A percentile compares a stretch with the other conserved stretches of the same genome.
phyloP scores from a whole-genome alignment of 2,888 invertebrate genomes.

The Diabrotica balteata region DNA sequence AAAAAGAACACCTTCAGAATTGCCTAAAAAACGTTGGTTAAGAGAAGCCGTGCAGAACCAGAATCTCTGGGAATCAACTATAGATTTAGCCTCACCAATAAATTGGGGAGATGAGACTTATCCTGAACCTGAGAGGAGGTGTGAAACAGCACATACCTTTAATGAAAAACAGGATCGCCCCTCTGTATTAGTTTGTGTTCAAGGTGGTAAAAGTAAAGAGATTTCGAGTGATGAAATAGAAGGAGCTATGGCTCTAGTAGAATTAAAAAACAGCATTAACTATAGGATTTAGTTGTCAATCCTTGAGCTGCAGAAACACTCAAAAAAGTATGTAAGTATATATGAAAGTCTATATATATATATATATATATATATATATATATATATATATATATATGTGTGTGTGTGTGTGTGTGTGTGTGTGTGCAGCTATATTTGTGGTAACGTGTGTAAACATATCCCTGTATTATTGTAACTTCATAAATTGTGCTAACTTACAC shows the following conservation, averaged over 20 bases:
- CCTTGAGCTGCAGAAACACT: slow-evolving; percentile 5
- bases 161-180: slow-evolving; percentile 63
- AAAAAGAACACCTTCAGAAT: slow-evolving; percentile 42
- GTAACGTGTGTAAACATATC: too few relatives aligned
- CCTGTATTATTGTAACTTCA: too few relatives aligned
- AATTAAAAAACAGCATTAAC: slow-evolving; percentile 61
- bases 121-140: slow-evolving; percentile 23
- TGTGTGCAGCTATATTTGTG: too few relatives aligned
- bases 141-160: not conserved
- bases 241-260: slow-evolving; percentile 69
- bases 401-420: too few relatives aligned
- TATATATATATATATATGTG: too few relatives aligned
- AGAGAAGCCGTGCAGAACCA: slow-evolving; percentile 61
- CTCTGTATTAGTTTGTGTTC: slow-evolving; percentile 63
- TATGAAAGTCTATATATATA: too few relatives aligned
- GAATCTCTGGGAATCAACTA: slow-evolving; percentile 55
- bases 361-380: too few relatives aligned
- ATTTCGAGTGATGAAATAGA: slow-evolving; percentile 63
- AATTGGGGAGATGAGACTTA: slow-evolving; percentile 59
- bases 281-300: slow-evolving; percentile 45
- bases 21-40: slow-evolving; percentile 69
- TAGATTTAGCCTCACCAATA: slow-evolving; percentile 63
- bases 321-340: not conserved
- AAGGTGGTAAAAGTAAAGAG: slow-evolving; percentile 56
- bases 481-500: too few relatives aligned